Percentiles rank a stretch among this genome's conserved stretches.
phyloP scores from a whole-genome alignment of 2,888 invertebrate species.

The Blastobasis lacticolella region DNA sequence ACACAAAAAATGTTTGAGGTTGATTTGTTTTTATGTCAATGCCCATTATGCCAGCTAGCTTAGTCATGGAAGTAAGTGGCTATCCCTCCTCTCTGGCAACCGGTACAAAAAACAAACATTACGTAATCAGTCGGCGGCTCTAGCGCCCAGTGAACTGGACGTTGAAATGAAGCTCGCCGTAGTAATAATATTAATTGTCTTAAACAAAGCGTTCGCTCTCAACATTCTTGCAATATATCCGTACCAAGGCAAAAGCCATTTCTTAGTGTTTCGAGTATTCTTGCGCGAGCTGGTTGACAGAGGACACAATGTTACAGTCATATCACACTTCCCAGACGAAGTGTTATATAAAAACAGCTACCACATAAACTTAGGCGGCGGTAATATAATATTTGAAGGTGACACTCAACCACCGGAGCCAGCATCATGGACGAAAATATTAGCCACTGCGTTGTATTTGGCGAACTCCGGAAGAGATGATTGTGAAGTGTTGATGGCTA shows the following conservation, averaged over 20 bases:
- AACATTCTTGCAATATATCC: constrained; percentile 79
- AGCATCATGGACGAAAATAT: constrained; percentile 24
- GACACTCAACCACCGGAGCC: constrained; percentile 25
- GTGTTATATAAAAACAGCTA: constrained; percentile 69
- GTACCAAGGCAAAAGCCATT: constrained; percentile 81
- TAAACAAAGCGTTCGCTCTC: constrained; percentile 24
- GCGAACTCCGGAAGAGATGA: constrained; percentile 31
- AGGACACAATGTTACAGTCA: constrained; percentile 80
- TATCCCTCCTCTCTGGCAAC: too few relatives aligned
- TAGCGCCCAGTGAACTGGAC: too few relatives aligned
- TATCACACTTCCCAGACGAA: constrained; percentile 76
- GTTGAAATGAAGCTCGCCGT: too few relatives aligned
- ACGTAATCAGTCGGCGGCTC: too few relatives aligned
- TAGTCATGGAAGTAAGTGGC: too few relatives aligned
- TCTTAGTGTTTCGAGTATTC: constrained; percentile 76
- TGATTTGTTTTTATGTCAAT: too few relatives aligned
- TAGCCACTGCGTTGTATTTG: constrained; percentile 15
- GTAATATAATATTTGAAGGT: constrained; percentile 30
- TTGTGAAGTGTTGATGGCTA: constrained; percentile 48
- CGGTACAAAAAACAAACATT: too few relatives aligned
- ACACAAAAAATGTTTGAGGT: too few relatives aligned
- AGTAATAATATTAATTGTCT: constrained; percentile 16
- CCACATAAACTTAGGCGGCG: constrained; percentile 69
- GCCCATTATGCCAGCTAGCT: too few relatives aligned
- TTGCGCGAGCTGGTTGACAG: constrained; percentile 73